phyloP scores from a whole-genome alignment of 2,113 vertebrate genomes.

The Sylvia atricapilla region DNA sequence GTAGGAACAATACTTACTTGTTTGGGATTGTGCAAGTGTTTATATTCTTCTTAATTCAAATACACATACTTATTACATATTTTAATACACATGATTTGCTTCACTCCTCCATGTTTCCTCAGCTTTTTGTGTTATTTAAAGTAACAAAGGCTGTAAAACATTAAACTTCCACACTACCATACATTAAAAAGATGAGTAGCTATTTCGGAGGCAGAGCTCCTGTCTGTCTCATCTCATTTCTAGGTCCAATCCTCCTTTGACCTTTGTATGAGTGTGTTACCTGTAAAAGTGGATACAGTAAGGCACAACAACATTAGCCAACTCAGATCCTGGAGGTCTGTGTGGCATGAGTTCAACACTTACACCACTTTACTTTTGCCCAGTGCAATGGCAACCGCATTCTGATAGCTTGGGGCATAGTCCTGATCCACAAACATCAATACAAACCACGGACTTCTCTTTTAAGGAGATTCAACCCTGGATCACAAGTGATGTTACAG shows the following conservation, averaged over 20 bases:
- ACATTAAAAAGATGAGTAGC: background rate
- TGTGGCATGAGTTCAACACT: background rate
- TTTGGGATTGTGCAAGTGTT: background rate
- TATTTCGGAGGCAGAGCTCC: background rate
- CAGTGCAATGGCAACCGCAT: background rate
- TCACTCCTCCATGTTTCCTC: background rate
- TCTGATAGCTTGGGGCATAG: background rate
- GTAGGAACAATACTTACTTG: background rate
- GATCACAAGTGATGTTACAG: background rate
- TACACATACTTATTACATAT: background rate
- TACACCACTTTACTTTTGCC: background rate
- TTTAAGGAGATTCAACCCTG: background rate
- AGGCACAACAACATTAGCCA: background rate
- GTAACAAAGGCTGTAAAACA: background rate
- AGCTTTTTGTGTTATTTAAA: background rate
- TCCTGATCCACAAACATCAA: background rate
- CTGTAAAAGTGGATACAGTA: background rate
- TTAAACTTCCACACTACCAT: background rate
- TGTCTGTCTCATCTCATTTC: background rate
- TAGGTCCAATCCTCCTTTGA: accelerated
- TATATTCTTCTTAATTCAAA: background rate
- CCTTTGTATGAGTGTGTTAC: background rate
- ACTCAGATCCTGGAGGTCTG: background rate
- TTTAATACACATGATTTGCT: background rate
- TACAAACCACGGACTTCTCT: background rate